Conservation (phyloP, 1,140 invertebrate species). For the Hypothenemus hampei region DNA sequence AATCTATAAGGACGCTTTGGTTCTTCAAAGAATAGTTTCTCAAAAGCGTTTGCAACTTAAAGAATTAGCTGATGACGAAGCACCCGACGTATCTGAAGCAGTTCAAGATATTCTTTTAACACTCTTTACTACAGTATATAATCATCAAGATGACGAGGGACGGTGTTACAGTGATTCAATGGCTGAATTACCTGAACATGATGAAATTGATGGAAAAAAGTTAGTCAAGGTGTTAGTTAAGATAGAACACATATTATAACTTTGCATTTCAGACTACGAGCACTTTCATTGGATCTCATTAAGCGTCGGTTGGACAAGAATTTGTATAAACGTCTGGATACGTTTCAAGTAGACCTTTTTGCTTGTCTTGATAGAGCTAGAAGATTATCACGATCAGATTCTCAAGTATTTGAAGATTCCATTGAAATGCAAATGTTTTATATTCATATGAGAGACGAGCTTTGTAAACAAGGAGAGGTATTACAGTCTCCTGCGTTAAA, state of each 20-base stretch:
- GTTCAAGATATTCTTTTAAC: conserved; percentile 89
- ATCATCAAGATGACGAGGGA: conserved; percentile 94
- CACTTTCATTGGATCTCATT: conserved; percentile 77
- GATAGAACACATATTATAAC: not conserved
- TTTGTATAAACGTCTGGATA: conserved; percentile 86
- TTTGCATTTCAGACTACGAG: conserved; percentile 57
- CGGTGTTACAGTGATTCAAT: conserved; percentile 95
- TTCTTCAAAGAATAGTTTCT: conserved; percentile 84
- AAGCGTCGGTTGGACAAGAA: conserved; percentile 81
- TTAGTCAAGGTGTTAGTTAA: conserved; percentile 39
- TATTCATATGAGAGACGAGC: conserved; percentile 68
- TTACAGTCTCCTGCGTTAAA: conserved; percentile 82
- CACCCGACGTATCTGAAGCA: conserved; percentile 71
- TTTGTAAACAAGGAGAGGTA: conserved; percentile 73
- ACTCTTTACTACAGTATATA: conserved; percentile 90
- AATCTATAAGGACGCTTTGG: conserved; percentile 97
- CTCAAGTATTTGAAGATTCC: conserved; percentile 91
- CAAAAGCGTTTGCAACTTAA: conserved; percentile 88
- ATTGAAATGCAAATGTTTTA: conserved; percentile 92
- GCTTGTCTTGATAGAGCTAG: conserved; percentile 87
- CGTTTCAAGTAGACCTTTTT: conserved; percentile 96
- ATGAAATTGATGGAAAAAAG: conserved; percentile 69
- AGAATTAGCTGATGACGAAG: conserved; percentile 72
- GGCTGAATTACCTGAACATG: conserved; percentile 86
- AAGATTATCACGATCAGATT: conserved; percentile 81